Conservation (phyloP, 2,113 vertebrate species). For the Mobula birostris region DNA sequence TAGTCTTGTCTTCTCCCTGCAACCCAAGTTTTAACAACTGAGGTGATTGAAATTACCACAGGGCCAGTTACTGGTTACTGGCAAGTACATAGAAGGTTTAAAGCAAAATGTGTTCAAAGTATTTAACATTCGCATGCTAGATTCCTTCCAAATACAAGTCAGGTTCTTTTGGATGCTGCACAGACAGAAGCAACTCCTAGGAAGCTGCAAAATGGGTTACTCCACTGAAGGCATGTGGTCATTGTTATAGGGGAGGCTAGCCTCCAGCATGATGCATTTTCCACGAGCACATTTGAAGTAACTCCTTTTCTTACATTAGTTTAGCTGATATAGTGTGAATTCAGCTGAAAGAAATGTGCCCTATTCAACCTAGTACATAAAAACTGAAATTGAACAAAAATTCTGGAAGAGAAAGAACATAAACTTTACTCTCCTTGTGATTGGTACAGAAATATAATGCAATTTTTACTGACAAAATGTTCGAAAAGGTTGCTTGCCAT, state of each 20-base stretch:
- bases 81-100: not conserved
- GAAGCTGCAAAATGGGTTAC: not conserved
- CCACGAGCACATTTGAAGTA: not conserved
- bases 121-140: no score
- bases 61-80: not conserved
- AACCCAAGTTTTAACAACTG: no score
- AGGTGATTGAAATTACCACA: not conserved
- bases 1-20: no score
- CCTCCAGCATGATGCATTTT: not conserved
- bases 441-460: not conserved
- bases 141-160: no score
- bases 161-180: not conserved
- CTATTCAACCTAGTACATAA: not conserved
- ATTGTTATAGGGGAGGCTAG: not conserved
- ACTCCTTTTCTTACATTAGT: no score
- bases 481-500: slow-evolving; percentile 1
- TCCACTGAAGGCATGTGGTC: not conserved
- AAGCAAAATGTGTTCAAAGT: not conserved
- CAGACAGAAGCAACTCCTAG: not conserved
- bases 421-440: not conserved
- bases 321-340: not conserved
- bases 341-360: not conserved
- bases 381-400: not conserved
- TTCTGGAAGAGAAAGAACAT: not conserved
- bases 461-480: not conserved